Evolutionary conservation across 2,113 vertebrate genomes (phyloP), one percentile per base, ranked within the genome.

Genomic region (Mirounga angustirostris): DNA sequence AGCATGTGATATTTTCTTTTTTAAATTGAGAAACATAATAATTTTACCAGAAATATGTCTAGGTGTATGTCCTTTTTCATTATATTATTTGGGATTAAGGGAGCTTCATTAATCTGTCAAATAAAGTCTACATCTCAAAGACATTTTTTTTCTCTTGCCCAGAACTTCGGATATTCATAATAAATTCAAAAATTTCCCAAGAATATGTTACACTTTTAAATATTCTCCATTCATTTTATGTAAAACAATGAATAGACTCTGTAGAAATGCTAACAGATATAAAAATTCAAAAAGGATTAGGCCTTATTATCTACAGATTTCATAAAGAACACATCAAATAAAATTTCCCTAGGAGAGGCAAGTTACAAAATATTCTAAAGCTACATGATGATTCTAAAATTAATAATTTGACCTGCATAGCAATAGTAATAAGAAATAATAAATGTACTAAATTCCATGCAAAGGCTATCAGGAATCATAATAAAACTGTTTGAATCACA

Each of bases 401-500:
- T 90, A 98, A 95, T 98, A 97, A 98, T 95, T 93, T 92, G 86
- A 94, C 95, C 79, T 94, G 73, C 1, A 22, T 96, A 59, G 94
- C 94, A 95, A 97, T 78, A 22, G 65, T 81, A 93, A 91, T 36
- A 89, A 90, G 71, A 69, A 87, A 95, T 97, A 98, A 98, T 93
- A 36, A 97, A 95, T 95, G 96, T 97, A 74, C 58, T 98, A 97
- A 97, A 96, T 98, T 83, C 76, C 97, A 91, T 96, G 87, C 96
- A 97, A 97, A 97, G 97, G 81, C 94, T 98, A 97, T 97, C 95
- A 98, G 97, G 92, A 98, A 12, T 83, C 67, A 91, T 95, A 98
- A 96, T 85, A 96, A 63, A 95, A 97, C 92, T 97, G 78, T 89
- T 96, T 82, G 86, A 96, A 82, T 97, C 85, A 98, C 94, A 97